phyloP scores from a whole-genome alignment of 92 coral and sea anemone species.

The Virgularia gustaviana region DNA sequence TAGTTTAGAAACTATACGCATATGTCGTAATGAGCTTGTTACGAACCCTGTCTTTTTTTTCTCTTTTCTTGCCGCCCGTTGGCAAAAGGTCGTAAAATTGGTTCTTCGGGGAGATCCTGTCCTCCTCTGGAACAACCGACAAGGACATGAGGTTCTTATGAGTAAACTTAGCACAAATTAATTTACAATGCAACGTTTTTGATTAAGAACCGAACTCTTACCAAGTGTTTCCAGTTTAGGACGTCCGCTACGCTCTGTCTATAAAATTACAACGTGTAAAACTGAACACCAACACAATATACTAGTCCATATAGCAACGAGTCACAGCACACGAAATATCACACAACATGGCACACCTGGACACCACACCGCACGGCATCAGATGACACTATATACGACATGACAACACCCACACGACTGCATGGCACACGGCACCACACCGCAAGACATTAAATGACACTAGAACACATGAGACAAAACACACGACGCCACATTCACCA shows the following conservation, averaged over 20 bases:
- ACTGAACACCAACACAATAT: no score
- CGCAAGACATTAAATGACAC: no score
- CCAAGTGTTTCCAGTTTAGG: slow-evolving; percentile 38
- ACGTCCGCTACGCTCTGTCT: slow-evolving; percentile 29
- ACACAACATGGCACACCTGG: no score
- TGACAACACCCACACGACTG: no score
- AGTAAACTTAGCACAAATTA: background rate
- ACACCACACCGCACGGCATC: no score
- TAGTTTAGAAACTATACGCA: no score
- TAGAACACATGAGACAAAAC: no score
- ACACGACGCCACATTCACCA: no score
- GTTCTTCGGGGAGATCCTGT: slow-evolving; percentile 34
- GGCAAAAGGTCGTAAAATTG: slow-evolving; percentile 7
- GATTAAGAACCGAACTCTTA: background rate
- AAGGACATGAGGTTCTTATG: background rate
- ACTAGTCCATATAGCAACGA: no score
- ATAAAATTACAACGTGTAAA: background rate
- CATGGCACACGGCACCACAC: no score
- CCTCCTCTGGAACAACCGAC: slow-evolving; percentile 22
- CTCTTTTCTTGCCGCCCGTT: slow-evolving; percentile 22
- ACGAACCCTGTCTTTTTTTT: slow-evolving; percentile 8
- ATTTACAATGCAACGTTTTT: background rate
- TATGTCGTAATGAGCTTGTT: background rate
- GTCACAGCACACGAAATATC: no score
- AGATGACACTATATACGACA: no score